Evolutionary conservation across 1,140 invertebrate genomes (phyloP).

Genomic region (Ladona fulva): DNA sequence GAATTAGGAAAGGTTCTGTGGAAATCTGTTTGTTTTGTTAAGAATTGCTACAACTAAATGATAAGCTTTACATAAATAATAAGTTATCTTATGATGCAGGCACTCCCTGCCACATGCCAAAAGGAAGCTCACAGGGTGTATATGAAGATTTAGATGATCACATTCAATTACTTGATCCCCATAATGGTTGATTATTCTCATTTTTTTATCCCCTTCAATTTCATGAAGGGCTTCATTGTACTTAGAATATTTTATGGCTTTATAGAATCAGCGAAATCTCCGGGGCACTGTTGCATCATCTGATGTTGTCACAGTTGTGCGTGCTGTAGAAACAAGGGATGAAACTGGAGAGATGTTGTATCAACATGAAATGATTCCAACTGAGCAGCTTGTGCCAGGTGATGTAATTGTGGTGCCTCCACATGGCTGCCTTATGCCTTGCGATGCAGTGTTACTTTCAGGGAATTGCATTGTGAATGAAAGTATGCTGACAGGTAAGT

Average conservation of each 20-base stretch:
- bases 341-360: neutral
- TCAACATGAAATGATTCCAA: slow-evolving; percentile 34
- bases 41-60: too few relatives aligned
- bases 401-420: slow-evolving; percentile 85
- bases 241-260: slow-evolving; percentile 2
- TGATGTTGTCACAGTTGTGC: slow-evolving; percentile 55
- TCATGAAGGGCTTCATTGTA: too few relatives aligned
- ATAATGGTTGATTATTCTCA: too few relatives aligned
- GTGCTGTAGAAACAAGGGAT: slow-evolving; percentile 42
- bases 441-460: slow-evolving; percentile 79
- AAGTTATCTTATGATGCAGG: too few relatives aligned
- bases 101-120: too few relatives aligned
- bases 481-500: slow-evolving; percentile 84
- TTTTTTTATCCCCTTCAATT: too few relatives aligned
- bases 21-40: too few relatives aligned
- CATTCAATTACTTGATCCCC: too few relatives aligned
- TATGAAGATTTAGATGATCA: too few relatives aligned
- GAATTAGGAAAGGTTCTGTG: too few relatives aligned
- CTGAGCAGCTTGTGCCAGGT: slow-evolving; percentile 73
- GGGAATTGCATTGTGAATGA: slow-evolving; percentile 92
- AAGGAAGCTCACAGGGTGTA: too few relatives aligned
- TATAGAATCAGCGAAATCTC: slow-evolving; percentile 61
- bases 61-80: too few relatives aligned
- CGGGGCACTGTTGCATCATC: slow-evolving; percentile 60
- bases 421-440: slow-evolving; percentile 74